Percentiles rank a stretch among this genome's conserved stretches.
These are phyloP conservation scores for Carcharodon carcharias DNA, from an alignment of 2,797 vertebrate genomes.

Conservation along the genomic window DNA sequence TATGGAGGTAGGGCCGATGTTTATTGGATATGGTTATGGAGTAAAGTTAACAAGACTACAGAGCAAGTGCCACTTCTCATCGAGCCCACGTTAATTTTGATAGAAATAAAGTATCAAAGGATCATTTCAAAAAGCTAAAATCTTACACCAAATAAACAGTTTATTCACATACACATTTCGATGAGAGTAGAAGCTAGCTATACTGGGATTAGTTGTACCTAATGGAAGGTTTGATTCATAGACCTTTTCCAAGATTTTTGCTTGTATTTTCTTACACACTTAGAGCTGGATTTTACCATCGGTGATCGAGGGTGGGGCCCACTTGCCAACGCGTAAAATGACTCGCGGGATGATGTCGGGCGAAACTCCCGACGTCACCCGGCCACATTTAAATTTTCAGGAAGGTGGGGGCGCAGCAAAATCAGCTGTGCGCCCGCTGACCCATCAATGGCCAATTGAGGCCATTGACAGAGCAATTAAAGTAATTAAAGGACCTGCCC, in stretches of 20 bases:
- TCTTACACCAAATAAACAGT: neutral
- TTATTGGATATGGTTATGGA: neutral
- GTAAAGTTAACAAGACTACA: neutral
- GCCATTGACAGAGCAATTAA: too few species aligned
- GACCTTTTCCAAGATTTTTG: neutral
- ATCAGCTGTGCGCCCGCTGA: too few species aligned
- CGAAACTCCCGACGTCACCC: too few species aligned
- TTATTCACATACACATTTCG: neutral
- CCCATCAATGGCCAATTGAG: too few species aligned
- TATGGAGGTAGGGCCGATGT: neutral
- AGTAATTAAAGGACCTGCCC: too few species aligned
- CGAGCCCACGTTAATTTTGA: neutral
- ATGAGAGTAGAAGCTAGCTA: neutral
- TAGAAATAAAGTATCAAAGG: neutral
- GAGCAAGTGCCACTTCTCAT: neutral
- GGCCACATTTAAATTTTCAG: too few species aligned
- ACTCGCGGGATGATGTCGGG: too few species aligned
- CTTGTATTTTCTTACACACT: neutral
- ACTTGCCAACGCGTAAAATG: too few species aligned
- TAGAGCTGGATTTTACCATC: too few species aligned
- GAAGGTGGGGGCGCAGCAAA: too few species aligned
- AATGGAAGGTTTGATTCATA: neutral
- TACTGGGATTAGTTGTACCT: too few species aligned
- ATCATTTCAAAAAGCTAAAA: neutral
- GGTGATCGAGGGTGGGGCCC: too few species aligned